Evolutionary conservation across 1,140 invertebrate genomes (phyloP).

Genomic region (Rhopalosiphum padi): DNA sequence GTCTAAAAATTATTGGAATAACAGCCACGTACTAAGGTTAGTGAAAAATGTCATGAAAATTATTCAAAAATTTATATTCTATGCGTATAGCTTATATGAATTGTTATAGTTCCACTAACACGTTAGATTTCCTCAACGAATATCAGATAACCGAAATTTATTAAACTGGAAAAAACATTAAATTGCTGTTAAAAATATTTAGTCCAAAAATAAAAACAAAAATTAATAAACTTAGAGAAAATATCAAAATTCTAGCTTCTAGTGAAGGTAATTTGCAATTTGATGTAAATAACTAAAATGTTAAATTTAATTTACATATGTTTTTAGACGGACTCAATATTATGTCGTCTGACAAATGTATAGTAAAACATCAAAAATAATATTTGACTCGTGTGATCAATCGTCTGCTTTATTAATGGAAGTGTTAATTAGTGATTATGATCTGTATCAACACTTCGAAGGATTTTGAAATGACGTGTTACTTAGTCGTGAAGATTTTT

Average conservation of each 20-base stretch:
- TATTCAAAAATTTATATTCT: background rate
- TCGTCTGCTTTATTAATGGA: background rate
- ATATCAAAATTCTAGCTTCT: background rate
- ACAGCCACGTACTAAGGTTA: background rate
- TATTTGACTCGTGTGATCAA: background rate
- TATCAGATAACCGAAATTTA: background rate
- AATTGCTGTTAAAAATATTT: background rate
- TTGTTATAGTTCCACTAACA: slow-evolving; percentile 1
- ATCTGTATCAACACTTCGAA: slow-evolving; percentile 16
- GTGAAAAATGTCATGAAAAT: background rate
- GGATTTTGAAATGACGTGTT: slow-evolving; percentile 33
- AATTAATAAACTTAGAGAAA: background rate
- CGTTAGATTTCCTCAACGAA: background rate
- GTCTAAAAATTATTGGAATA: background rate
- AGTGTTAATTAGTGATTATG: background rate
- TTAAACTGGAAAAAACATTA: background rate
- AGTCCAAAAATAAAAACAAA: background rate
- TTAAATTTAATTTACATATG: background rate
- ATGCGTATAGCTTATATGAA: background rate
- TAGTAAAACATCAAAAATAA: background rate
- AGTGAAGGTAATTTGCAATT: background rate
- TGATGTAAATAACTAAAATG: background rate
- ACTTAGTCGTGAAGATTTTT: slow-evolving; percentile 26
- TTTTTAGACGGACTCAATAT: background rate
- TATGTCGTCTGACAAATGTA: background rate